phyloP scores from a whole-genome alignment of 2,113 vertebrate species.

The Xiphophorus maculatus region DNA sequence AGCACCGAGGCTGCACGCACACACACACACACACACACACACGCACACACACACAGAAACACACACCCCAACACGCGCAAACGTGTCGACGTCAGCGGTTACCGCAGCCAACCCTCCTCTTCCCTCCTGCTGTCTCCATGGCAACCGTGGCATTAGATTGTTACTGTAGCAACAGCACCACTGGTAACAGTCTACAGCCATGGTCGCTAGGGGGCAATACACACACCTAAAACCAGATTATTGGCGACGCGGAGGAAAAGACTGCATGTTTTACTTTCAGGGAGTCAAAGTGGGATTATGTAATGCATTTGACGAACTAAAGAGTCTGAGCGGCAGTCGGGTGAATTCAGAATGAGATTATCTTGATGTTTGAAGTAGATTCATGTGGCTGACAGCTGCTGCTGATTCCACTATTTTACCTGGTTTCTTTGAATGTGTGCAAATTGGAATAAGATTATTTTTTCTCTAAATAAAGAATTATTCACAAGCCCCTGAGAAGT shows the following conservation, averaged over 20 bases:
- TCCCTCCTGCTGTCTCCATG: slow-evolving; percentile 80
- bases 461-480: slow-evolving; percentile 41
- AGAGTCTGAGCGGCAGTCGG: not conserved
- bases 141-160: slow-evolving; percentile 99
- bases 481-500: slow-evolving; percentile 3
- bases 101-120: slow-evolving; percentile 77
- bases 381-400: not conserved
- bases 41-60: slow-evolving; percentile 29
- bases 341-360: not conserved
- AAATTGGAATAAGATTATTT: slow-evolving; percentile 1
- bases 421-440: not conserved
- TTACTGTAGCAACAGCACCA: slow-evolving; percentile 94
- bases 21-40: slow-evolving; percentile 10
- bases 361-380: not conserved
- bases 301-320: not conserved
- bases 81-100: slow-evolving; percentile 73
- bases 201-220: slow-evolving; percentile 91
- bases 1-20: slow-evolving; percentile 62
- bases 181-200: slow-evolving; percentile 99
- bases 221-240: slow-evolving; percentile 60
- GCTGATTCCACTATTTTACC: too few species aligned
- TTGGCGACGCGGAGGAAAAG: not conserved
- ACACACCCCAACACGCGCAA: slow-evolving; percentile 4
- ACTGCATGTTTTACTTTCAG: not conserved
- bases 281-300: not conserved